These are phyloP conservation scores for Aptenodytes patagonicus DNA, from an alignment of 2,113 vertebrate genomes.

Conservation along the genomic window DNA sequence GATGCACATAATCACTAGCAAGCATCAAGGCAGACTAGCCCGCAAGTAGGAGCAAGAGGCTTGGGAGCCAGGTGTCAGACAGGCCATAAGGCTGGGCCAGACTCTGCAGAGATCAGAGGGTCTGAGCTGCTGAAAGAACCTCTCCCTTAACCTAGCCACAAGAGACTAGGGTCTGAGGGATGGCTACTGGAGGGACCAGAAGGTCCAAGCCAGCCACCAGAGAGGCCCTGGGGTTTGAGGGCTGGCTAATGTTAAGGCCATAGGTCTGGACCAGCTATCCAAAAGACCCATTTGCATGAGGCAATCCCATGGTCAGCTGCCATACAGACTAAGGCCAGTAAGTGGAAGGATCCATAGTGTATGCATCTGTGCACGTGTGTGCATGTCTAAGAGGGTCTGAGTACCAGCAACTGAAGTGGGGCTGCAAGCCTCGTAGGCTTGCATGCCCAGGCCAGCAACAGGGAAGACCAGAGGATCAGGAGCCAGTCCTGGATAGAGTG, in stretches of 20 bases:
- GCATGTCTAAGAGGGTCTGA: background rate
- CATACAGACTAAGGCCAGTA: background rate
- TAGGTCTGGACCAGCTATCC: background rate
- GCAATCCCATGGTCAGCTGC: background rate
- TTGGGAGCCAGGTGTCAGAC: background rate
- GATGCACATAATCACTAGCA: background rate
- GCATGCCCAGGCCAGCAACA: background rate
- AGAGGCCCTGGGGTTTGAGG: background rate
- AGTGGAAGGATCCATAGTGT: background rate
- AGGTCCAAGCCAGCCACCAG: background rate
- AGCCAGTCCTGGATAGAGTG: background rate
- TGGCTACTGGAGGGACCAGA: background rate
- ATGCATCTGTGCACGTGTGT: accelerated
- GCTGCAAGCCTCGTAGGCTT: background rate
- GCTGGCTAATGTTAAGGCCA: background rate
- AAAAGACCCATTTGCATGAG: background rate
- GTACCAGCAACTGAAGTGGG: background rate
- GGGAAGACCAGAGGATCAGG: background rate
- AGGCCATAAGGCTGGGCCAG: background rate
- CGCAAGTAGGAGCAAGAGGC: background rate
- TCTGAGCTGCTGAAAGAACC: background rate
- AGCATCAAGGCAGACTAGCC: background rate
- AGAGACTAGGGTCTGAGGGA: background rate
- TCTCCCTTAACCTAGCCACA: background rate
- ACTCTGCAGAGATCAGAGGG: background rate